phyloP scores from a whole-genome alignment of 2,797 vertebrate species.

The Petrocephalus sullivani region DNA sequence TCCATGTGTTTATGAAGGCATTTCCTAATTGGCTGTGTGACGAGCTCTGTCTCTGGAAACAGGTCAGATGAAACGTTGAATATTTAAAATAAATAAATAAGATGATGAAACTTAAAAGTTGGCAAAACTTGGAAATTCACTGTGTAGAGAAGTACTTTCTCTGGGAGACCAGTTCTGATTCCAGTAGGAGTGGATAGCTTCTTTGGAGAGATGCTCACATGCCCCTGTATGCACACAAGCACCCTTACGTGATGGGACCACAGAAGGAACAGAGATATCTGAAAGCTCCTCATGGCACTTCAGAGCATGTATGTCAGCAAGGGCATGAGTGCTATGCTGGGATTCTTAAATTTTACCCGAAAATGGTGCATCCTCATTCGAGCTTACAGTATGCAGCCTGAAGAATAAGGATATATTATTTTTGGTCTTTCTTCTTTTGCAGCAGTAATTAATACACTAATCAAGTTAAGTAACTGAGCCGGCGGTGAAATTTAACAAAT shows the following conservation, averaged over 20 bases:
- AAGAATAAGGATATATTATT: neutral
- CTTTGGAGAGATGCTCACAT: neutral
- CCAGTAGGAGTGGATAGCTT: neutral
- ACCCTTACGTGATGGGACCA: neutral
- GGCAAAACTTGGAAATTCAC: neutral
- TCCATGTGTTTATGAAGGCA: neutral
- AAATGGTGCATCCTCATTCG: neutral
- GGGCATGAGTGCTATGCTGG: neutral
- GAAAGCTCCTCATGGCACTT: neutral
- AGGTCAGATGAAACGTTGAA: constrained; percentile 4
- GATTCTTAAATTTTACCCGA: neutral
- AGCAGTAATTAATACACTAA: too few relatives aligned
- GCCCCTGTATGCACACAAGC: neutral
- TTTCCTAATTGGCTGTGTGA: neutral
- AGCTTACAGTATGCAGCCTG: neutral
- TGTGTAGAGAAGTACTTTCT: neutral
- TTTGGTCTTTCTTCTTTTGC: too few relatives aligned
- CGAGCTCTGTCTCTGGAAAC: neutral
- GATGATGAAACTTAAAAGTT: neutral
- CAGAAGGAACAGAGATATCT: neutral
- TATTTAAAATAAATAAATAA: neutral
- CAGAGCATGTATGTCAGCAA: neutral
- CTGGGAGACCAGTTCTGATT: neutral
- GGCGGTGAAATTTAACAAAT: neutral
- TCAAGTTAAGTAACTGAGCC: neutral